Evolutionary conservation across 1,140 invertebrate genomes (phyloP).

Genomic region (Nymphalis io): DNA sequence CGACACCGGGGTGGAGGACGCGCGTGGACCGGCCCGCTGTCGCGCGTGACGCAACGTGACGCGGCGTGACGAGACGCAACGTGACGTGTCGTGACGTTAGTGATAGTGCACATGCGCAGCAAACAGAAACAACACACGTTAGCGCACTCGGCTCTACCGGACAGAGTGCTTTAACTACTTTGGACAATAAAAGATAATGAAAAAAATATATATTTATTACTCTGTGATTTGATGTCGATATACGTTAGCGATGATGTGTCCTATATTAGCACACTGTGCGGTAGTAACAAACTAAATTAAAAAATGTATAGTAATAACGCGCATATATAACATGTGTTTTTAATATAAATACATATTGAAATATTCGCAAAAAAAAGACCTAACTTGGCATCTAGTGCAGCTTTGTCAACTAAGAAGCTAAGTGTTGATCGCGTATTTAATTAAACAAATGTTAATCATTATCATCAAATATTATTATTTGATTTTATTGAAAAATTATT

Average conservation of each 20-base stretch:
- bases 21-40: slow-evolving; percentile 75
- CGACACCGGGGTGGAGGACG: slow-evolving; percentile 77
- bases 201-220: not conserved
- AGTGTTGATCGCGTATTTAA: not conserved
- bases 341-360: not conserved
- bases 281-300: not conserved
- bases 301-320: not conserved
- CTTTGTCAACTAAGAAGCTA: not conserved
- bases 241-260: not conserved
- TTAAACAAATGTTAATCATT: too few species aligned
- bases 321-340: not conserved
- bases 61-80: slow-evolving; percentile 19
- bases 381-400: too few species aligned
- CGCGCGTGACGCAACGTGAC: slow-evolving; percentile 33
- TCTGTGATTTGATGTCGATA: not conserved
- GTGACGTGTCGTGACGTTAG: slow-evolving; percentile 62
- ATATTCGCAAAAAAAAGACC: not conserved
- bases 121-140: slow-evolving; percentile 77
- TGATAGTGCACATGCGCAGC: slow-evolving; percentile 71
- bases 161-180: slow-evolving; percentile 6
- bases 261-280: slow-evolving; percentile 5
- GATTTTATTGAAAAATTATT: not conserved
- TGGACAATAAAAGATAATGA: not conserved
- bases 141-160: slow-evolving; percentile 56
- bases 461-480: too few species aligned